A percentile compares a stretch with the other conserved stretches of the same genome.
These are phyloP conservation scores for Nerophis ophidion DNA, from an alignment of 2,113 vertebrate genomes.

Conservation along the genomic window DNA sequence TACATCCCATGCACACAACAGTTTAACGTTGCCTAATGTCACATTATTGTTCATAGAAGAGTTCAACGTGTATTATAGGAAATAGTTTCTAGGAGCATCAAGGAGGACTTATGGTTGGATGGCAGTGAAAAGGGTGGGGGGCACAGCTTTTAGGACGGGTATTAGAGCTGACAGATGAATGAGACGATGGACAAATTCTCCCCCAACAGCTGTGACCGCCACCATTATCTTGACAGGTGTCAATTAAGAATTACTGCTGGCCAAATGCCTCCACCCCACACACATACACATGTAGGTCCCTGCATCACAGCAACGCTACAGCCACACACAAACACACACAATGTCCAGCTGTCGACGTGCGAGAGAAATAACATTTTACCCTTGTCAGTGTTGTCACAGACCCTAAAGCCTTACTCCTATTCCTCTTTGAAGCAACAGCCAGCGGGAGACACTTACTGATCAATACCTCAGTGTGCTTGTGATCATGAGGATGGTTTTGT, in stretches of 20 bases:
- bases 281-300: slow-evolving; percentile 19
- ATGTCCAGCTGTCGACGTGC: slow-evolving; percentile 78
- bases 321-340: slow-evolving; percentile 11
- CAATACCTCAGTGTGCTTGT: slow-evolving; percentile 31
- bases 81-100: slow-evolving; percentile 8
- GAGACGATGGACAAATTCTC: slow-evolving; percentile 87
- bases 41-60: neutral
- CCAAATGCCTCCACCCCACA: slow-evolving; percentile 32
- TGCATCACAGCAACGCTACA: slow-evolving; percentile 14
- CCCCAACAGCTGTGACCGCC: slow-evolving; percentile 88
- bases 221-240: slow-evolving; percentile 96
- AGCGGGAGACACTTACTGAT: slow-evolving; percentile 27
- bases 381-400: slow-evolving; percentile 85
- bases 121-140: slow-evolving; percentile 38
- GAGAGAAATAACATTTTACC: slow-evolving; percentile 99
- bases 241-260: slow-evolving; percentile 99
- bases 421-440: slow-evolving; percentile 29
- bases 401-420: slow-evolving; percentile 79
- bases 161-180: slow-evolving; percentile 99
- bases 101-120: slow-evolving; percentile 12
- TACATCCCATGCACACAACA: too few relatives aligned
- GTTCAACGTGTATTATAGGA: neutral
- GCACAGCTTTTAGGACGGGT: slow-evolving; percentile 84
- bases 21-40: neutral
- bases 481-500: slow-evolving; percentile 12